Evolutionary conservation across 1,140 invertebrate species (phyloP), one percentile per base, ranked within the genome.

Genomic region (Temnothorax longispinosus): DNA sequence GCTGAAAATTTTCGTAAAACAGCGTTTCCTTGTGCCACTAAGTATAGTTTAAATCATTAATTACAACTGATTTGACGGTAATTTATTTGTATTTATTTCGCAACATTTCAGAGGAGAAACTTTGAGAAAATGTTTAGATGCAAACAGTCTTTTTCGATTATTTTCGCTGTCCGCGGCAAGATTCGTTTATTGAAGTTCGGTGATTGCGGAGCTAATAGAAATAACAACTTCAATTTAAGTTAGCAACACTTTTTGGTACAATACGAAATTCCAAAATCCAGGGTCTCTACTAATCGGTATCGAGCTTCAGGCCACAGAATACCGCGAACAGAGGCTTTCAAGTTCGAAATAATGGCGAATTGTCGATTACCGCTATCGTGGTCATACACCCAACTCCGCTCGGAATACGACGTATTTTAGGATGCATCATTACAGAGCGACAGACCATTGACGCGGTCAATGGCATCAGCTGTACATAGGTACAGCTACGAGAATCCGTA

Each of bases 271-370:
- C 50, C 56, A 32, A 41, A 78, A 78, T 75, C 41, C 44, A 44
- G 38, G 8, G 0, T 50, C 38, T 41, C 41, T 15, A 4, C 56
- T 64, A 78, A 77, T 77, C 15, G 56, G 8, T 21, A 56, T 38
- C 52, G 35, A 75, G 35, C 72, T 38, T 75, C 52, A 35, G 27
- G 8, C 7, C 41, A 60, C 58, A 64, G 41, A 64, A 15, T 75
- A 56, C n/a, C 35, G 72, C 50, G 7, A 41, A 13, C 54, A 27
- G n/a, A 58, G 54, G 75, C 75, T 50, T 78, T 78, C 75, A 50
- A 13, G 18, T 78, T 32, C 41, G 58, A 64, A 78, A 78, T 47
- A 78, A 78, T 78, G 41, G 75, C 58, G 75, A 64, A 78, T 78
- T 44, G 75, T 64, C 75, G 41, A 78, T 78, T 78, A 78, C 41